phyloP scores from a whole-genome alignment of 2,113 vertebrate species.

The Cinclus cinclus region DNA sequence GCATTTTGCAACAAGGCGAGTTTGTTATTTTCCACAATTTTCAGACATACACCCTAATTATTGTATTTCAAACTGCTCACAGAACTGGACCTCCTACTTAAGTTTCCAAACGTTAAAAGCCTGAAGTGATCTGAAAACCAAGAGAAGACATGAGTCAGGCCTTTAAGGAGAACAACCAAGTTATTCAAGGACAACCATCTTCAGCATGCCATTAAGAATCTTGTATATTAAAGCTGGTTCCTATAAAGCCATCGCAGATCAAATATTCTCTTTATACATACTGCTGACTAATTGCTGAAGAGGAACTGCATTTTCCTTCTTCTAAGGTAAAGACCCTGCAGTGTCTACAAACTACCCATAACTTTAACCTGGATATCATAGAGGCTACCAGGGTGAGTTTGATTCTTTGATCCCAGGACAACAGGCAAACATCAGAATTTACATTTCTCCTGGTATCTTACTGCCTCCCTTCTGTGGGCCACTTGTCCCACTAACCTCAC shows the following conservation, averaged over 20 bases:
- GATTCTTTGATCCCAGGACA: not conserved
- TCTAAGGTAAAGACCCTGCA: not conserved
- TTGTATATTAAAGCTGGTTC: not conserved
- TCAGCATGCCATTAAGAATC: not conserved
- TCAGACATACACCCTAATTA: not conserved
- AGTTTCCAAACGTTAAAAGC: not conserved
- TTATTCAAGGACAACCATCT: slow-evolving; percentile 9
- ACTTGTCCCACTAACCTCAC: not conserved
- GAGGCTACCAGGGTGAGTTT: not conserved
- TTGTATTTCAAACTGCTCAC: not conserved
- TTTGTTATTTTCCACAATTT: not conserved
- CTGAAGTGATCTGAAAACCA: slow-evolving; percentile 26
- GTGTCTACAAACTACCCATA: not conserved
- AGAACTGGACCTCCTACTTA: slow-evolving; percentile 15
- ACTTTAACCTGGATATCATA: not conserved
- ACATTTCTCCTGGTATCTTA: not conserved
- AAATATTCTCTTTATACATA: not conserved
- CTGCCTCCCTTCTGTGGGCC: not conserved
- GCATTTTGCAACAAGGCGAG: not conserved
- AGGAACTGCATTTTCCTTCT: not conserved
- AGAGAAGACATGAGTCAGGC: not conserved
- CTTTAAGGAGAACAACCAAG: not conserved
- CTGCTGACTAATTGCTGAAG: not conserved
- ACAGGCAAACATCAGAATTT: not conserved
- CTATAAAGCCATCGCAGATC: not conserved